Percentiles rank a stretch among this genome's conserved stretches.
phyloP scores from a whole-genome alignment of 2,888 invertebrate genomes.

The Rugalucina vietnamica region DNA sequence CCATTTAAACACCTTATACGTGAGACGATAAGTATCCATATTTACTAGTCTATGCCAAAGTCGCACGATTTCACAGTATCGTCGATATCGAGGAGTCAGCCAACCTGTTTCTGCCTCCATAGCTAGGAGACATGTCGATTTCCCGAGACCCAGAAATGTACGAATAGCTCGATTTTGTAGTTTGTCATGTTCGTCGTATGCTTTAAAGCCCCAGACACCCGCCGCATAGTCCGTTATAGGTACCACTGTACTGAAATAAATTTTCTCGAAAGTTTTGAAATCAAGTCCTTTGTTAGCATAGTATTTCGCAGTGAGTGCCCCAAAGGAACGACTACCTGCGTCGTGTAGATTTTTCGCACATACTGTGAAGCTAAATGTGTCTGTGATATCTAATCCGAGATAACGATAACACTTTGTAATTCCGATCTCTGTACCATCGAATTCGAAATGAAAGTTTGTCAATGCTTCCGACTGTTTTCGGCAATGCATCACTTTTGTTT shows the following conservation, averaged over 20 bases:
- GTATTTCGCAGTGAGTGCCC: background rate
- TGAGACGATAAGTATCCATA: too few species aligned
- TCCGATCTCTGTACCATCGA: background rate
- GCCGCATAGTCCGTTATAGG: constrained; percentile 4
- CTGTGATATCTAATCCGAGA: background rate
- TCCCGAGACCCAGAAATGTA: too few species aligned
- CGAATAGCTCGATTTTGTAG: background rate
- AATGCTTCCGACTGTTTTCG: background rate
- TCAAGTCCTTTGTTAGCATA: constrained; percentile 10
- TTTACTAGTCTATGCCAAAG: too few species aligned
- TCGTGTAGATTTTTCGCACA: background rate
- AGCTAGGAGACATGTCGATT: too few species aligned
- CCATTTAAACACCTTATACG: too few species aligned
- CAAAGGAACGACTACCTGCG: constrained; percentile 1
- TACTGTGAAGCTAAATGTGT: background rate
- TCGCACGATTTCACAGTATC: too few species aligned
- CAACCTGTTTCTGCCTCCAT: too few species aligned
- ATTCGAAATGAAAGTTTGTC: background rate
- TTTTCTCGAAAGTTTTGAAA: background rate
- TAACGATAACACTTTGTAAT: background rate
- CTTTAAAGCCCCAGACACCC: constrained; percentile 5
- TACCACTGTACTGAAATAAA: background rate
- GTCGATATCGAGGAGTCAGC: too few species aligned
- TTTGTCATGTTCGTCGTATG: background rate
- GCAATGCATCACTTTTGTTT: constrained; percentile 14